Base-by-base conservation (phyloP, 1,140 invertebrate species). In the Lineus longissimus region DNA sequence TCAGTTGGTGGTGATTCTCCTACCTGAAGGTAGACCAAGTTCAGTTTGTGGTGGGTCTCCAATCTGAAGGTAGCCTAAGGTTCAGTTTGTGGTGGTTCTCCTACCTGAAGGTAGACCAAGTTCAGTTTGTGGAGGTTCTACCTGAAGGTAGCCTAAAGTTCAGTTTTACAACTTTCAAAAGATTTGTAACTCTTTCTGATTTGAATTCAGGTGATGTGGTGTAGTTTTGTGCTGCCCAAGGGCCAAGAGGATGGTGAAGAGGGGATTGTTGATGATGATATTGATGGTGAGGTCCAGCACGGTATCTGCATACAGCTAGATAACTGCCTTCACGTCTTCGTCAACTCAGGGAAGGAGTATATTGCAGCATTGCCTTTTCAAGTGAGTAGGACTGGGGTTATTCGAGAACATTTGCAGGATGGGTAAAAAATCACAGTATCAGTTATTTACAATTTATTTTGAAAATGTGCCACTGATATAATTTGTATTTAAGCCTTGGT, bases 321-420 rank as follows among this genome's bases (percentile, higher is more conserved):
- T 51, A 88, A 88, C 66, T 88, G 88, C 68, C 81, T 95, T 61
- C 89, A 86, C 76, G 89, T 92, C 11, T 94, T 90, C 72, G 88
- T 90, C 2, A 85, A 87, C 55, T 86, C 88, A 70, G 92, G 92
- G 11, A 87, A 93, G 81, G 90, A 94, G 77, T 95, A 89, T 74
- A 84, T 89, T 27, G 87, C 89, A 11, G 87, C 89, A 71, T 84
- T 95, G 57, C 92, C 92, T 59, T 95, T 95, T 82, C 88, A 91
- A 83, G 90, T 94, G 69, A 86, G 83, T 69, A n/a, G n/a, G n/a
- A n/a, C n/a, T n/a, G n/a, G n/a, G n/a, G n/a, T n/a, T n/a, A n/a
- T n/a, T 84, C 27, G 60, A 41, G 2, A 33, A 63, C n/a, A n/a
- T n/a, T n/a, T n/a, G n/a, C n/a, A n/a, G n/a, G n/a, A n/a, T n/a